phyloP scores from a whole-genome alignment of 37 sponge, comb jelly and placozoan species.

The Hormiphora californensis region DNA sequence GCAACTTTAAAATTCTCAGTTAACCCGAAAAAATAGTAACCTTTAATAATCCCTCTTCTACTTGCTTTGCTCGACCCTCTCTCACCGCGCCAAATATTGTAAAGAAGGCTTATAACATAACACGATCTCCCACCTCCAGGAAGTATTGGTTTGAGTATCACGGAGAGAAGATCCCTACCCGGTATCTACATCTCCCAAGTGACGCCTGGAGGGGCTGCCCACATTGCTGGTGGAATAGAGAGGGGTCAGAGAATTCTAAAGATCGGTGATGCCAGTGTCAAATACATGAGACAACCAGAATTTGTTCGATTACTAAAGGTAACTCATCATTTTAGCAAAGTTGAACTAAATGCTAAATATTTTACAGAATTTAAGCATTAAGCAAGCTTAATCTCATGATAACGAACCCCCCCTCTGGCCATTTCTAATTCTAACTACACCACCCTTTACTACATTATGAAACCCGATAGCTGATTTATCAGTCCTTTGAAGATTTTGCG shows the following conservation, averaged over 20 bases:
- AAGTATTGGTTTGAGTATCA: constrained; percentile 39
- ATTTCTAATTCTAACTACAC: too few relatives aligned
- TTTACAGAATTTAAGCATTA: too few relatives aligned
- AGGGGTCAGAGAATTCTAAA: constrained; percentile 24
- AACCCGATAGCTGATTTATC: too few relatives aligned
- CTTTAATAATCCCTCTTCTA: neutral
- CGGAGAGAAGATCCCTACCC: neutral
- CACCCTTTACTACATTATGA: too few relatives aligned
- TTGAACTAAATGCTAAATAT: too few relatives aligned
- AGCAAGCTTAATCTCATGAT: too few relatives aligned
- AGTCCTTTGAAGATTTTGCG: too few relatives aligned
- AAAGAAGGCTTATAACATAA: too few relatives aligned
- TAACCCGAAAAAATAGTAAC: neutral
- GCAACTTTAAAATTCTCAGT: neutral
- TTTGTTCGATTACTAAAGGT: constrained; percentile 17
- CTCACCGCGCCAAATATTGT: too few relatives aligned
- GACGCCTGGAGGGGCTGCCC: constrained; percentile 17
- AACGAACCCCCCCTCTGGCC: too few relatives aligned
- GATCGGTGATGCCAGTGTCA: neutral
- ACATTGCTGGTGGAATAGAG: neutral
- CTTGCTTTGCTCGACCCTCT: neutral
- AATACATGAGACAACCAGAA: constrained; percentile 12
- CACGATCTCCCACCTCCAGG: neutral
- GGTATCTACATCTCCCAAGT: constrained; percentile 52
- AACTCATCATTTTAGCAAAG: too few relatives aligned